Conservation (phyloP, 2,113 vertebrate genomes). For the Gulo gulo region DNA sequence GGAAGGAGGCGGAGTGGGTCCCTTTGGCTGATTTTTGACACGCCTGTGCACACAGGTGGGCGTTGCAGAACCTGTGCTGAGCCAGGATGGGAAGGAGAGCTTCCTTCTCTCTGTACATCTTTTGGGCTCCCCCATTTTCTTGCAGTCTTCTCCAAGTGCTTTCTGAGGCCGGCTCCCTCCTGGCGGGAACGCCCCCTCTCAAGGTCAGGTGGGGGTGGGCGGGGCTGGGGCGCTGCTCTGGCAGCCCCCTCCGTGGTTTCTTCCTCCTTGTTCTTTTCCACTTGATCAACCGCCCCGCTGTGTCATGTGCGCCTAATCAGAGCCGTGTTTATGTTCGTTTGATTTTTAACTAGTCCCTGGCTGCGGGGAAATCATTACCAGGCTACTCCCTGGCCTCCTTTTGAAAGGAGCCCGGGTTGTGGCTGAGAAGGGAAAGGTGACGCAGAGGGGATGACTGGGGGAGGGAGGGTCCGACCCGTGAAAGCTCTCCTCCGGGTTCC, state of each 20-base stretch:
- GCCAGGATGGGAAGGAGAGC: not conserved
- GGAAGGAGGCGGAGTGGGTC: not conserved
- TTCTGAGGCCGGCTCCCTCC: not conserved
- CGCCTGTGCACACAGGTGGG: not conserved
- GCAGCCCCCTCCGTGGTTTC: not conserved
- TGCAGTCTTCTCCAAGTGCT: not conserved
- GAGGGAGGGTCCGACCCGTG: no score
- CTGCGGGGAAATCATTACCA: not conserved
- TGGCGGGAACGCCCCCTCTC: not conserved
- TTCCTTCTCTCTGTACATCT: not conserved
- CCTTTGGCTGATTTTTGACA: not conserved
- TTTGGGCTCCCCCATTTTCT: not conserved
- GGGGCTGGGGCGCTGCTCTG: rapidly evolving
- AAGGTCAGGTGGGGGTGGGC: no score
- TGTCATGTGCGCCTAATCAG: not conserved
- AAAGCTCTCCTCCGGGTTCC: no score
- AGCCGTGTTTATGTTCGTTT: not conserved
- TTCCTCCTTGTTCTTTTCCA: not conserved
- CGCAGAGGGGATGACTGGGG: rapidly evolving
- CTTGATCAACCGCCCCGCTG: not conserved
- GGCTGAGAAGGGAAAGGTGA: not conserved
- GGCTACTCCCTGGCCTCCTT: not conserved
- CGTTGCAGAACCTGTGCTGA: not conserved
- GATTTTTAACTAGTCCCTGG: not conserved
- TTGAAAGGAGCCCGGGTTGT: not conserved